phyloP scores from a whole-genome alignment of 1,140 invertebrate genomes.

The Protaetia brevitarsis region DNA sequence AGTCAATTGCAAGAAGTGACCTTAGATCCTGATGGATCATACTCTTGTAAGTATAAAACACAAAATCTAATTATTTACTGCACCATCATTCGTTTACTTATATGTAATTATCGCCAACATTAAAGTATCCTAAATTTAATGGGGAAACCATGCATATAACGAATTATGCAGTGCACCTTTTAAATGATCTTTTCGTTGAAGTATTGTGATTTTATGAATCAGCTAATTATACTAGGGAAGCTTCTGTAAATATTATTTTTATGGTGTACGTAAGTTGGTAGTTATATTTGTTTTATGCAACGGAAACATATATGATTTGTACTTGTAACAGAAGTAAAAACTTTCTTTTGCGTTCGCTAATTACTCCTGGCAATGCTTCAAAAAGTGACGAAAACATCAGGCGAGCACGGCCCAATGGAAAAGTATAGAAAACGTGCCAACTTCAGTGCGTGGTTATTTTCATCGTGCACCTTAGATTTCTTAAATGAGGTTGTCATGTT shows the following conservation, averaged over 20 bases:
- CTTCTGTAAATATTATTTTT: too few relatives aligned
- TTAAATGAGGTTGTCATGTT: too few relatives aligned
- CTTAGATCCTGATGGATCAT: constrained; percentile 47
- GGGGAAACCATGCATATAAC: too few relatives aligned
- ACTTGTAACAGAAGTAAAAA: neutral
- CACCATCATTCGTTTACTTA: too few relatives aligned
- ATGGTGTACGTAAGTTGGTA: neutral
- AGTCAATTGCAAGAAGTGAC: constrained; percentile 54
- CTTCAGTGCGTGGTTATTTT: neutral
- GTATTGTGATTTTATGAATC: too few relatives aligned
- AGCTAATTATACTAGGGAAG: too few relatives aligned
- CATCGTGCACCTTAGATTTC: neutral
- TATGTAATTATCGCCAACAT: too few relatives aligned
- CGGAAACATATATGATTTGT: constrained; percentile 12
- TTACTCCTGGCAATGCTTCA: neutral
- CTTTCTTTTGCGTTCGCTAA: constrained; percentile 3
- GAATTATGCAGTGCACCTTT: too few relatives aligned
- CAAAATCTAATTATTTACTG: too few relatives aligned
- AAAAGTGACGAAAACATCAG: constrained; percentile 11
- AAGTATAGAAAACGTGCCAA: neutral
- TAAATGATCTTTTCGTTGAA: too few relatives aligned
- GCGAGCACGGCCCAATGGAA: neutral
- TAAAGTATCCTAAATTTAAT: too few relatives aligned
- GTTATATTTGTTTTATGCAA: neutral
- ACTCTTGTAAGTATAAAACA: constrained; percentile 40